These are phyloP conservation scores for Chrysoperla carnea DNA, from an alignment of 1,140 invertebrate species.

Conservation along the genomic window DNA sequence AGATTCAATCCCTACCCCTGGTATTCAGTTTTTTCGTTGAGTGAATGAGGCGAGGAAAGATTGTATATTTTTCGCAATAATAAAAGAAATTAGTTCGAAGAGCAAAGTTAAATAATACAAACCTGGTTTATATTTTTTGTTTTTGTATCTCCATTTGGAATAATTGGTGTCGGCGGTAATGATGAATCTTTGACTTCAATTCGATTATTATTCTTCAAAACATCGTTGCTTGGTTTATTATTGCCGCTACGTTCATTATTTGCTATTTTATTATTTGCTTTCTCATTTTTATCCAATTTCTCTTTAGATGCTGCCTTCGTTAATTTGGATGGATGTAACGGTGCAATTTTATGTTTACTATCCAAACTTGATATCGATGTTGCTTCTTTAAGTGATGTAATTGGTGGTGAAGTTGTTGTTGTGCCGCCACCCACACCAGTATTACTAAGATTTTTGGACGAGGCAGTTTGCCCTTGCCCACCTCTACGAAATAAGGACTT, in stretches of 20 bases:
- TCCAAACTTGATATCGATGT: constrained; percentile 30
- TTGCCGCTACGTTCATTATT: constrained; percentile 1
- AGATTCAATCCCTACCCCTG: too few relatives aligned
- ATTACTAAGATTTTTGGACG: constrained; percentile 11
- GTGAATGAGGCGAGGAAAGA: too few relatives aligned
- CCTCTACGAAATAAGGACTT: constrained; percentile 66
- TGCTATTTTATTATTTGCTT: constrained; percentile 2
- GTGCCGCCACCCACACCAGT: constrained; percentile 21
- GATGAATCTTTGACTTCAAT: not conserved
- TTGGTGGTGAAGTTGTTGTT: too few relatives aligned
- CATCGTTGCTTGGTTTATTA: not conserved
- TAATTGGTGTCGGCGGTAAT: not conserved
- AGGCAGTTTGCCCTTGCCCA: constrained; percentile 27
- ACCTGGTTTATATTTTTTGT: not conserved
- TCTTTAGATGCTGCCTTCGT: constrained; percentile 18
- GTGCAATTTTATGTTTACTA: constrained; percentile 31
- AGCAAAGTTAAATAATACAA: not conserved
- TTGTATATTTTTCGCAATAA: too few relatives aligned
- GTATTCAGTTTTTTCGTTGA: too few relatives aligned
- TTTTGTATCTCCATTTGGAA: not conserved
- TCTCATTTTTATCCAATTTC: constrained; percentile 1
- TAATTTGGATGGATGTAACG: constrained; percentile 23
- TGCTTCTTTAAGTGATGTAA: constrained; percentile 8
- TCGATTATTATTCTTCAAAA: not conserved
- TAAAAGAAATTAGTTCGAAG: too few relatives aligned